Evolutionary conservation across 2,113 vertebrate species (phyloP), one percentile per base, ranked within the genome.

Genomic region (Equus przewalskii): DNA sequence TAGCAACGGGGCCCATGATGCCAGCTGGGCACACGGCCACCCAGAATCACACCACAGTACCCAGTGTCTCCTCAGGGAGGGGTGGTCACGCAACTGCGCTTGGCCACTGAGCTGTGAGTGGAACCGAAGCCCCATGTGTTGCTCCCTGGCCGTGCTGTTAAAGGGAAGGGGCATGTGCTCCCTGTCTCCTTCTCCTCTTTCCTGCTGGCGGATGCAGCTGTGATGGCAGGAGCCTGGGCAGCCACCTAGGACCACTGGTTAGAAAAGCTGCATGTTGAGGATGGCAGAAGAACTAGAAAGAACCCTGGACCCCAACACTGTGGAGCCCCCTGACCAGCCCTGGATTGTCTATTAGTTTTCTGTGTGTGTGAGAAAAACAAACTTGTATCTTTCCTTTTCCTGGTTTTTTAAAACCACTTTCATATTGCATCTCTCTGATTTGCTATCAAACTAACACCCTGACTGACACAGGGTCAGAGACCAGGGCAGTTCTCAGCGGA

Each of bases 51-150:
- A 12, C 54, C 33, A 0, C 46, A 1, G 36, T 44, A 13, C 36
- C 44, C 9, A 41, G 36, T 41, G 36, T 41, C 36, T 41, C 36
- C 36, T 41, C 36, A 41, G 36, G 36, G 36, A 41, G 36, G 36
- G 36, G 36, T 41, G 36, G 36, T 41, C 36, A 41, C 2, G 36
- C 36, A 41, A 41, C 60, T 12, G 13, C 1, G 11, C 14, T 7
- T 1, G 0, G 41, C 85, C 81, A 76, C 0, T 1, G 36, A 22
- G 46, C 36, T 3, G 1, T 1, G 22, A 49, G 22, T 0, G 7
- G 54, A n/a, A 14, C 64, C 65, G 69, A 82, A 67, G n/a, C 7
- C 0, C 73, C 2, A 9, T 7, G 33, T 41, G 18, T 11, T 22
- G 15, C n/a, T 92, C 86, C 60, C 76, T 36, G 36, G 21, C 28